Base-by-base conservation (phyloP, 1,140 invertebrate genomes). In the Limonius californicus region DNA sequence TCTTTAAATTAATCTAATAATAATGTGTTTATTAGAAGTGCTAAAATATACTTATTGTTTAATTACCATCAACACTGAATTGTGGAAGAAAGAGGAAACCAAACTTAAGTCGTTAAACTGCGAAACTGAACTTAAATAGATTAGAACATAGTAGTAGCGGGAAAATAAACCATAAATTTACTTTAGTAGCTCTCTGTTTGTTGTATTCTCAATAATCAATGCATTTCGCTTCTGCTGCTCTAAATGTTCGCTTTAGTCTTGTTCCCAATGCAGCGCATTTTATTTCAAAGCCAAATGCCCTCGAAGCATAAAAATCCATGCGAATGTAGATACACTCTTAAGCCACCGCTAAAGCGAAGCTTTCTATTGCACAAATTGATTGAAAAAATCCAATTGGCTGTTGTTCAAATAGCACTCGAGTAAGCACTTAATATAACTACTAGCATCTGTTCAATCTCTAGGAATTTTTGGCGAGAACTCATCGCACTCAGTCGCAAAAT, bases 321-420 rank as follows among this genome's bases (percentile, higher is more conserved):
- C 45, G 45, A 50, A 19, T 50, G 45, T 50, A 50, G n/a, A 50
- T 50, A 50, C 7, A 50, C 45, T 50, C 35, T 50, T 21, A 18
- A 50, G 16, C 14, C 14, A 21, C 45, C 45, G 14, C 45, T 50
- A 50, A 50, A 50, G 45, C 45, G 45, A 14, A 50, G 16, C 45
- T 18, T 50, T 50, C 45, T 50, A 18, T 50, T 18, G 45, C 15
- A 50, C 45, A 50, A 50, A 50, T 50, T 50, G 45, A 50, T 19
- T 50, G 45, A 50, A 50, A 50, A 50, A 50, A 50, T 50, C 45
- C 45, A 50, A 50, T 50, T 50, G 45, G 45, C 45, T 50, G 18
- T 50, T 50, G 45, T 50, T 50, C 45, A 50, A 50, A 50, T 50
- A 50, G 16, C 45, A 50, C 45, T 50, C 16, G 45, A 50, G 45